Evolutionary conservation across 2,113 vertebrate genomes (phyloP).

Genomic region (Sardina pilchardus): DNA sequence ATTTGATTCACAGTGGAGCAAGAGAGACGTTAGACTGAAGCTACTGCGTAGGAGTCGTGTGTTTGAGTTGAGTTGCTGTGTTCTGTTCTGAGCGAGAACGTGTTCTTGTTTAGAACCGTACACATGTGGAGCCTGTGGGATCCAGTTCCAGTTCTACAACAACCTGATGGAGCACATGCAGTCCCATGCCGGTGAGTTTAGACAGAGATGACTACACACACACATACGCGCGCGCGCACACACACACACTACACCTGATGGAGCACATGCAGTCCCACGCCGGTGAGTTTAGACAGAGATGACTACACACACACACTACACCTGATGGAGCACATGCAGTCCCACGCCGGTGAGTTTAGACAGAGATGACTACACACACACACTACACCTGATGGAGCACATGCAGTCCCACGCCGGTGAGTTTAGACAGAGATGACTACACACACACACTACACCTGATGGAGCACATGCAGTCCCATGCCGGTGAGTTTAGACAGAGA

Average conservation of each 20-base stretch:
- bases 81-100: constrained; percentile 46
- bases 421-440: constrained; percentile 22
- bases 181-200: constrained; percentile 91
- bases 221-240: too few relatives aligned
- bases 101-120: constrained; percentile 87
- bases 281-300: constrained; percentile 73
- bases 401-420: constrained; percentile 99
- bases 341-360: constrained; percentile 87
- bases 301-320: constrained; percentile 45
- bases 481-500: constrained; percentile 77
- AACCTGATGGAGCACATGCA: constrained; percentile 99
- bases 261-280: constrained; percentile 99
- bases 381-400: constrained; percentile 91
- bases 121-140: constrained; percentile 97
- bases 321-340: constrained; percentile 99
- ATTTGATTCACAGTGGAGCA: neutral
- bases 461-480: constrained; percentile 99
- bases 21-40: neutral
- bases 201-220: neutral
- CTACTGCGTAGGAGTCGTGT: neutral
- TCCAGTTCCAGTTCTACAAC: constrained; percentile 99
- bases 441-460: constrained; percentile 74
- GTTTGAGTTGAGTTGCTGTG: constrained; percentile 8
- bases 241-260: constrained; percentile 83
- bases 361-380: neutral